Evolutionary conservation across 2,113 vertebrate genomes (phyloP).

Genomic region (Alectura lathami): DNA sequence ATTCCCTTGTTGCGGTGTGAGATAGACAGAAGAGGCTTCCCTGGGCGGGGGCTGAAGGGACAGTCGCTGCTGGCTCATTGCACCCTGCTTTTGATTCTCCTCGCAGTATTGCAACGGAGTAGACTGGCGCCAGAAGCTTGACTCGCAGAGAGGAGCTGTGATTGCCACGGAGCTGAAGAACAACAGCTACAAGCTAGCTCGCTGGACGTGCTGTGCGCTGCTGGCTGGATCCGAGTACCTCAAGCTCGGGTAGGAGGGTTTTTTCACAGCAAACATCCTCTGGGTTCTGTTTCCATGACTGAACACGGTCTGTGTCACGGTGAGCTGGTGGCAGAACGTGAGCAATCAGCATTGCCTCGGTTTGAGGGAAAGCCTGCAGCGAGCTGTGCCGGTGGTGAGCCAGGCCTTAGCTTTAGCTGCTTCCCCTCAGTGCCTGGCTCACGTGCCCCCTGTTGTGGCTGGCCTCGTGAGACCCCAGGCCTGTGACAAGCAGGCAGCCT

Average conservation of each 20-base stretch:
- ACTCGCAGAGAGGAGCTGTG: constrained; percentile 96
- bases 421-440: neutral
- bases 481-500: accelerated
- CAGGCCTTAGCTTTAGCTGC: neutral
- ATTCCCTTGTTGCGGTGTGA: accelerated
- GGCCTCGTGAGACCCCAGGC: neutral
- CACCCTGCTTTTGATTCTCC: neutral
- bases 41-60: accelerated
- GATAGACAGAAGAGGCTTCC: neutral
- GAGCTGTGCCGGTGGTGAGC: neutral
- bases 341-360: neutral
- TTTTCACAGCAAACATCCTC: accelerated
- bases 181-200: constrained; percentile 98
- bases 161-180: constrained; percentile 98
- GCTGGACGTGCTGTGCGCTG: constrained; percentile 96
- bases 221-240: constrained; percentile 97
- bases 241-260: constrained; percentile 89
- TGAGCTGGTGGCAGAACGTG: neutral
- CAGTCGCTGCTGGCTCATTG: neutral
- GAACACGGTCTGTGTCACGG: accelerated
- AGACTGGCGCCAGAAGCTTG: constrained; percentile 98
- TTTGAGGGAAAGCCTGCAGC: neutral
- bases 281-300: neutral
- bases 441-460: neutral
- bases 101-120: constrained; percentile 94